Evolutionary conservation across 2,797 vertebrate genomes (phyloP).

Genomic region (Micrastur ruficollis): DNA sequence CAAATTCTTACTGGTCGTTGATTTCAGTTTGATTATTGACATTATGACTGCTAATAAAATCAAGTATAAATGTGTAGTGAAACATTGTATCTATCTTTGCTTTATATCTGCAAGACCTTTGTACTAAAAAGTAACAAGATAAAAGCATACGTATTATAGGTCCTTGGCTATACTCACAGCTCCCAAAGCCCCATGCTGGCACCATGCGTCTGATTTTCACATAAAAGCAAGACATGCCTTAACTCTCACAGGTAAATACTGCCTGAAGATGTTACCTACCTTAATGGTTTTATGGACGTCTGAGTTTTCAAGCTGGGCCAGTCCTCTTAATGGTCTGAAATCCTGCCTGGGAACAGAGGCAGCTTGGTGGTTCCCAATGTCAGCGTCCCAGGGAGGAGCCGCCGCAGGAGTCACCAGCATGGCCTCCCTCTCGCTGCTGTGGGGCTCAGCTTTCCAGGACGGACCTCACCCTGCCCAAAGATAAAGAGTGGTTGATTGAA

Average conservation of each 20-base stretch:
- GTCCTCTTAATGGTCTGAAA: neutral
- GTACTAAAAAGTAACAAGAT: neutral
- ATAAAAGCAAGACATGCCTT: neutral
- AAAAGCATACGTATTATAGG: neutral
- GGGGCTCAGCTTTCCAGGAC: neutral
- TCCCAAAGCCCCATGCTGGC: neutral
- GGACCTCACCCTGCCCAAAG: neutral
- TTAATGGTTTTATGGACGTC: neutral
- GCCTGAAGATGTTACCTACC: neutral
- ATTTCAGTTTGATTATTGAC: neutral
- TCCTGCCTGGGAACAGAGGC: neutral
- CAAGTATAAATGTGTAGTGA: neutral
- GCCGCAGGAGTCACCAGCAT: neutral
- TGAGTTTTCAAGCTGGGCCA: neutral
- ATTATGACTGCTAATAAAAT: neutral
- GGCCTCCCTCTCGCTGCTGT: neutral
- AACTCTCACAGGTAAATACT: neutral
- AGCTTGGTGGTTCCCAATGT: rapidly evolving
- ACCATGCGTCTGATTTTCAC: neutral
- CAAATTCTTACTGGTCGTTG: neutral
- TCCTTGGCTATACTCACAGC: neutral
- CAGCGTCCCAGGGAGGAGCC: neutral
- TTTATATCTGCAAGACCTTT: neutral
- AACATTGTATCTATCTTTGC: neutral
- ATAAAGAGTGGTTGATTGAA: neutral